A percentile compares a stretch with the other conserved stretches of the same genome.
phyloP scores from a whole-genome alignment of 2,888 invertebrate genomes.

The Phyllotreta cruciferae region DNA sequence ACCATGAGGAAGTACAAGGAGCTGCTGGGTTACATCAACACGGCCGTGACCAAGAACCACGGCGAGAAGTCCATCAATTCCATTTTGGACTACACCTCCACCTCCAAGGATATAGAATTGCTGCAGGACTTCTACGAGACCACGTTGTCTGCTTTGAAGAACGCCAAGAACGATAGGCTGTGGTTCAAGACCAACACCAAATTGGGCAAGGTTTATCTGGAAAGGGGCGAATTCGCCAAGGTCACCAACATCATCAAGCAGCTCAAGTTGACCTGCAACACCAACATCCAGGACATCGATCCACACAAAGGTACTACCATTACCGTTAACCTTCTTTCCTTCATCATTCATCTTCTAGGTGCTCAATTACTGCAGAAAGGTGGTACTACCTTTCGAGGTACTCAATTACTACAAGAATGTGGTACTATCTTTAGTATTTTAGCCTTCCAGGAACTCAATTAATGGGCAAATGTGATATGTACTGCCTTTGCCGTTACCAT shows the following conservation, averaged over 20 bases:
- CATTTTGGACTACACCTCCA: slow-evolving; percentile 97
- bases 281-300: slow-evolving; percentile 80
- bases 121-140: slow-evolving; percentile 98
- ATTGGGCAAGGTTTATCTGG: slow-evolving; percentile 95
- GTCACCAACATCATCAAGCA: slow-evolving; percentile 94
- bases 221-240: slow-evolving; percentile 90
- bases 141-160: slow-evolving; percentile 88
- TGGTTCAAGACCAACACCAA: slow-evolving; percentile 99
- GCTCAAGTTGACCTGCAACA: slow-evolving; percentile 91
- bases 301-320: slow-evolving; percentile 83
- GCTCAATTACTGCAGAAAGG: no score
- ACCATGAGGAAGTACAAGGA: slow-evolving; percentile 77
- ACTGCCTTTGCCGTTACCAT: no score
- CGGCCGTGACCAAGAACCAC: slow-evolving; percentile 97
- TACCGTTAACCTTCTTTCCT: no score
- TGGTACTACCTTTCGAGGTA: no score
- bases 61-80: slow-evolving; percentile 99
- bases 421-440: no score
- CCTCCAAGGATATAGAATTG: slow-evolving; percentile 83
- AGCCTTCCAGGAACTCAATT: no score
- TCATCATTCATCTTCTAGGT: no score
- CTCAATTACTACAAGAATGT: no score
- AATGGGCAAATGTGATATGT: no score
- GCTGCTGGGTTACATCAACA: slow-evolving; percentile 94
- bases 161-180: slow-evolving; percentile 96